Base-by-base conservation (phyloP, 2,797 vertebrate species). In the Anguilla marmorata region DNA sequence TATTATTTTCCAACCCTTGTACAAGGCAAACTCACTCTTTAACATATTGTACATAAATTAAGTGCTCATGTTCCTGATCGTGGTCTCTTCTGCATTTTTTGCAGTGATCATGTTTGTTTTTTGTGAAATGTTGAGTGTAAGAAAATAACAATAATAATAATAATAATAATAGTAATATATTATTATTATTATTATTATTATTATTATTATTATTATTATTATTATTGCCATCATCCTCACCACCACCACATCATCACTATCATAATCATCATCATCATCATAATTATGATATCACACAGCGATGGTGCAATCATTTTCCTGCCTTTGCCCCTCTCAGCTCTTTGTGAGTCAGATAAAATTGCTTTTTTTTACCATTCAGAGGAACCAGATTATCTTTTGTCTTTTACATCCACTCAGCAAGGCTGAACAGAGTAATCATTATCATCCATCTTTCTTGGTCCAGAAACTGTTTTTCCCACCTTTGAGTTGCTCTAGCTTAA, bases 401-500 rank as follows among this genome's bases (percentile, higher is more conserved):
- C 9, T 86, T 24, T 90, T 88, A 86, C 69, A 89, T 88, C 82
- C 87, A 85, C 19, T 86, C 41, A 84, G 74, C 87, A 66, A 89
- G 88, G 90, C 88, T 90, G 89, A 89, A 90, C 45, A 85, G 82
- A 88, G 76, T 91, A 93, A 94, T 93, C 92, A 91, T 89, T 80
- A 88, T 86, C 74, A 91, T 95, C 92, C 66, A 88, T 94, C 93
- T 93, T 48, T 89, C 87, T 50, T 84, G 87, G 74, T 79, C 89
- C 90, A 87, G 88, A 11, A 27, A 27, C 6, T 27, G 91, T 60
- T 90, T 33, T 80, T 80, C 14, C 72, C 12, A 19, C 19, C 76
- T 86, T 89, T 87, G 90, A 89, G 76, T 90, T 89, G 92, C 90
- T 91, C 85, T 88, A 86, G 1, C 86, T 84, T 89, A 86, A 89